Base-by-base conservation (phyloP, 1,140 invertebrate species). In the Anastatus disparis region DNA sequence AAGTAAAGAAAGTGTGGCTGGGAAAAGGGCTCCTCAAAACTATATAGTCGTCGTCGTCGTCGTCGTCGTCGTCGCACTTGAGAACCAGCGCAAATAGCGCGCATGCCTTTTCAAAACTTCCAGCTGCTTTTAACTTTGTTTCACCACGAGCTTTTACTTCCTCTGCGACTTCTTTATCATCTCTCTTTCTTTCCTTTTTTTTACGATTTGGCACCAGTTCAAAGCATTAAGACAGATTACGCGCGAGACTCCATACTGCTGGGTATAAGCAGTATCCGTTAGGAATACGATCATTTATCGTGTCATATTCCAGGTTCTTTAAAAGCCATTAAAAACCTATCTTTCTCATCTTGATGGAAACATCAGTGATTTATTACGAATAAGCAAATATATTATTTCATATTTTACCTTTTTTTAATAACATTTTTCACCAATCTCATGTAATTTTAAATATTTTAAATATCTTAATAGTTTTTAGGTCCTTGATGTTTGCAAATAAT, bases 161-260 rank as follows among this genome's bases (percentile, higher is more conserved):
- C n/a, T 13, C 26, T 9, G 13, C 24, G 20, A 10, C 2, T n/a
- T 15, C 50, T 27, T 27, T 27, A 9, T 26, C 24, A 13, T 9
- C 31, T 35, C 52, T n/a, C 26, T 31, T 2, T n/a, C 26, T 3
- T 10, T 55, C 52, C 12, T 55, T 26, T 55, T 10, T 55, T 55
- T 55, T 7, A 17, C 52, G 52, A 55, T 55, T 55, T 55, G 52
- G 52, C 52, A 55, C 52, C 6, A 27, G 52, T 55, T 55, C 52
- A 55, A 55, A 55, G 52, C 20, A 35, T 55, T 55, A 55, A 55
- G 52, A 55, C 29, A 31, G 52, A 55, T 55, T 55, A 55, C n/a
- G 52, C 27, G 52, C n/a, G n/a, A n/a, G n/a, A 31, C 15, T 31
- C 10, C 42, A 15, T 12, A n/a, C n/a, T 35, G 2, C n/a, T n/a